These are phyloP conservation scores for Andrena camellia DNA, from an alignment of 2,888 invertebrate species.

Conservation along the genomic window DNA sequence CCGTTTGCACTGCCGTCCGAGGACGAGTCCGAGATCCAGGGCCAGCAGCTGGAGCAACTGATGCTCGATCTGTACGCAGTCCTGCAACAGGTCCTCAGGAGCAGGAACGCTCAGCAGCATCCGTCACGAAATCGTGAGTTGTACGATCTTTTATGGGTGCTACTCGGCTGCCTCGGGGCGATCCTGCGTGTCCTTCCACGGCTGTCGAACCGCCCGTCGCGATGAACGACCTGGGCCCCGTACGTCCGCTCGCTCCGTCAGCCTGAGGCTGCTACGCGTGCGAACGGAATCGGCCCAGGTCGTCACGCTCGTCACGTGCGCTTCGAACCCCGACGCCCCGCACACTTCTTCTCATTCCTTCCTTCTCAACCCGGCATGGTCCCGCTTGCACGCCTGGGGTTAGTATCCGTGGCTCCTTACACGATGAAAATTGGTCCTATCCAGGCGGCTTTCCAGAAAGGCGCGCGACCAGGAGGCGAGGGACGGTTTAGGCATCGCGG, in stretches of 20 bases:
- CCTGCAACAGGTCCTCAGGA: constrained; percentile 83
- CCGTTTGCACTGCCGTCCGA: constrained; percentile 82
- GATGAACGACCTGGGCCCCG: constrained; percentile 24
- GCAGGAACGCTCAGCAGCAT: constrained; percentile 81
- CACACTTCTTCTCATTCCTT: neutral
- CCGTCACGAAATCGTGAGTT: constrained; percentile 84
- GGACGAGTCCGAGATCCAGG: constrained; percentile 80
- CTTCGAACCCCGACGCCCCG: neutral
- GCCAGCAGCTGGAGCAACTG: constrained; percentile 82
- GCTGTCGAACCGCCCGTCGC: constrained; percentile 10
- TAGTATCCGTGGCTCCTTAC: neutral
- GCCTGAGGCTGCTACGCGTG: neutral
- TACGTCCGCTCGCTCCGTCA: neutral
- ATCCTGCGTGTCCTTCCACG: constrained; percentile 36
- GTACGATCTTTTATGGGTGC: constrained; percentile 44
- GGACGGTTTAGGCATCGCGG: neutral
- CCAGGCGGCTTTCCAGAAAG: constrained; percentile 32
- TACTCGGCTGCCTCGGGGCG: constrained; percentile 30
- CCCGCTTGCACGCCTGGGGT: neutral
- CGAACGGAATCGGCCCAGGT: constrained; percentile 7
- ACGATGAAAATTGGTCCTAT: neutral
- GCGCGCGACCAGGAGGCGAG: constrained; percentile 1
- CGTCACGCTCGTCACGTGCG: constrained; percentile 25
- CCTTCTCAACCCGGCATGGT: neutral
- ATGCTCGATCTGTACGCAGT: constrained; percentile 82